Base-by-base conservation (phyloP, 2,113 vertebrate species). In the Anhinga anhinga region DNA sequence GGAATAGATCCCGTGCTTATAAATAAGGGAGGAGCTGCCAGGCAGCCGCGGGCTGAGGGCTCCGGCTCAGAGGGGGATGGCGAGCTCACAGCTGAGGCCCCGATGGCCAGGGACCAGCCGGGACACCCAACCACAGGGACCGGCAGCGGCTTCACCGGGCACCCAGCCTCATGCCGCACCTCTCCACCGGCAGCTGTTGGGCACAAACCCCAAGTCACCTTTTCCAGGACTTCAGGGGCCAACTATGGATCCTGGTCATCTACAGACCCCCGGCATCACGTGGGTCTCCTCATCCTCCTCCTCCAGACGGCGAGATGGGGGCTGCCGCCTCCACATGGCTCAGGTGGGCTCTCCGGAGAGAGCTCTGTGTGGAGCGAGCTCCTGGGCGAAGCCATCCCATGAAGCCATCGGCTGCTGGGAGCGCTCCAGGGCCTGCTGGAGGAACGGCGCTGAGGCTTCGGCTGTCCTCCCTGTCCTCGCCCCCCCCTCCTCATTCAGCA, bases 191-290 rank as follows among this genome's bases (percentile, higher is more conserved):
- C 50, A 20, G 34, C 42, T 4, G 0, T 4, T 13, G 0, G 3
- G 32, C 15, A 2, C 50, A 30, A 36, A 36, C 16, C 63, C 22
- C 44, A 12, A 11, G 9, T 59, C 44, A 1, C 66, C 53, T 34
- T 11, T 40, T 22, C n/a, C 23, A 22, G 52, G 42, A 38, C 34
- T 16, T 58, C 65, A 25, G n/a, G 29, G 49, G 53, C n/a, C 52
- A 15, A 15, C 6, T 4, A 2, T 2, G 17, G n/a, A 32, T 26
- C 52, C 27, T 2, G 20, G 42, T 21, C 2, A 1, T 1, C 40
- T 58, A n/a, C 1, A 0, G 65, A 38, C 10, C 40, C 78, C 38
- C 2, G 19, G 26, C 65, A 49, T 8, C 13, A 0, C 1, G 1
- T 5, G 65, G n/a, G n/a, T 47, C 29, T 50, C n/a, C 32, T 65